These are phyloP conservation scores for Erpornis zantholeuca DNA, from an alignment of 2,113 vertebrate genomes.

Conservation along the genomic window DNA sequence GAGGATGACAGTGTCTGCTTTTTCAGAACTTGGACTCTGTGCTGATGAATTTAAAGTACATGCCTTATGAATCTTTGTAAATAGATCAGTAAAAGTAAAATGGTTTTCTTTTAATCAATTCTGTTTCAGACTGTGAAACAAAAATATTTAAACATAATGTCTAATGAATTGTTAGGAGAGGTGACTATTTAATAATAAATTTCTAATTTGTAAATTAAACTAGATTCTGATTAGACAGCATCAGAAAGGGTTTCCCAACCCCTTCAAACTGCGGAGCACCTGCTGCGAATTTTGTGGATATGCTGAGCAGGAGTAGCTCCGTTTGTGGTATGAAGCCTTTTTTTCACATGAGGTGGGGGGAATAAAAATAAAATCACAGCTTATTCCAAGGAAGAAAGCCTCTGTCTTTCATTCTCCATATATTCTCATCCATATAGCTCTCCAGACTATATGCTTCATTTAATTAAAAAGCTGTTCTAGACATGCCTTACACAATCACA, in stretches of 20 bases:
- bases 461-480: background rate
- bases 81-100: background rate
- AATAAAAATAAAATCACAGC: background rate
- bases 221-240: background rate
- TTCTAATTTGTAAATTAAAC: background rate
- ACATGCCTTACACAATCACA: background rate
- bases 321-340: background rate
- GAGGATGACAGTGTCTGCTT: background rate
- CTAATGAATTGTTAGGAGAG: background rate
- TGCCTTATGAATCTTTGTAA: background rate
- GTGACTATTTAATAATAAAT: background rate
- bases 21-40: background rate
- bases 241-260: background rate
- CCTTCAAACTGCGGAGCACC: background rate
- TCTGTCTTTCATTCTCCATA: background rate
- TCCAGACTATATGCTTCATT: background rate
- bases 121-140: background rate
- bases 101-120: background rate
- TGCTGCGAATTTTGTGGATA: background rate
- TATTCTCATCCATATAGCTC: background rate
- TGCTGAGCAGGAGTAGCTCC: background rate
- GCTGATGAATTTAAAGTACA: background rate
- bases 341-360: rapidly evolving
- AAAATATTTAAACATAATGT: background rate
- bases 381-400: background rate